Evolutionary conservation across 2,888 invertebrate species (phyloP).

Genomic region (Napeogenes sylphis): DNA sequence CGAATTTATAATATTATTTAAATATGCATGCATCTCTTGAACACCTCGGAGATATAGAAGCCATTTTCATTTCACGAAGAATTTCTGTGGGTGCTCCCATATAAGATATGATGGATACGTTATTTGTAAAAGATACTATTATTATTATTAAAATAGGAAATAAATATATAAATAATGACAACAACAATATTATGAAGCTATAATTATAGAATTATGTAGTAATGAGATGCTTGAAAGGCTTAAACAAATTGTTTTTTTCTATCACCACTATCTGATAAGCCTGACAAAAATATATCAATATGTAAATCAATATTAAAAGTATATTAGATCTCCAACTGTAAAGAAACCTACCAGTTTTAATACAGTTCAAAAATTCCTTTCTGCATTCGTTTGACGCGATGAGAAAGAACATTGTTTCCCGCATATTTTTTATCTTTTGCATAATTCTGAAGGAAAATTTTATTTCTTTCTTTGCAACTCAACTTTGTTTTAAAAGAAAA

Average conservation of each 20-base stretch:
- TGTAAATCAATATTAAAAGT: not conserved
- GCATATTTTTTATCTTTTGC: slow-evolving; percentile 22
- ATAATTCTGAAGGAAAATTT: slow-evolving; percentile 20
- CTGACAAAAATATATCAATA: too few species aligned
- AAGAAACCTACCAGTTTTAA: slow-evolving; percentile 12
- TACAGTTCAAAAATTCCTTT: slow-evolving; percentile 22
- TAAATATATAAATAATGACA: too few species aligned
- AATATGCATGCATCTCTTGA: slow-evolving; percentile 17
- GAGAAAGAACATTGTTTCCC: slow-evolving; percentile 19
- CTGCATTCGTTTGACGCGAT: slow-evolving; percentile 21
- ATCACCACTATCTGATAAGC: too few species aligned
- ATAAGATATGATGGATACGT: not conserved
- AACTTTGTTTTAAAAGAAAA: slow-evolving; percentile 1
- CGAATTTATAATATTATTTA: slow-evolving; percentile 21
- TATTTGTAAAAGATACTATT: not conserved
- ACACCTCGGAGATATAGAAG: slow-evolving; percentile 23
- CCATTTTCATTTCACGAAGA: slow-evolving; percentile 22
- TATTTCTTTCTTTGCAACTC: slow-evolving; percentile 13
- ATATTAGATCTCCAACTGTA: slow-evolving; percentile 7
- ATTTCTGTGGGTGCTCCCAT: slow-evolving; percentile 16
- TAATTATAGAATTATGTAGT: too few species aligned
- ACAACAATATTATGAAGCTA: too few species aligned
- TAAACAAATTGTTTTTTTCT: too few species aligned
- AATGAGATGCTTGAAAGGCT: too few species aligned
- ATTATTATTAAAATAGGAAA: not conserved